Percentiles rank a stretch among this genome's conserved stretches.
phyloP scores from a whole-genome alignment of 1,140 invertebrate species.

The Oryzaephilus surinamensis region DNA sequence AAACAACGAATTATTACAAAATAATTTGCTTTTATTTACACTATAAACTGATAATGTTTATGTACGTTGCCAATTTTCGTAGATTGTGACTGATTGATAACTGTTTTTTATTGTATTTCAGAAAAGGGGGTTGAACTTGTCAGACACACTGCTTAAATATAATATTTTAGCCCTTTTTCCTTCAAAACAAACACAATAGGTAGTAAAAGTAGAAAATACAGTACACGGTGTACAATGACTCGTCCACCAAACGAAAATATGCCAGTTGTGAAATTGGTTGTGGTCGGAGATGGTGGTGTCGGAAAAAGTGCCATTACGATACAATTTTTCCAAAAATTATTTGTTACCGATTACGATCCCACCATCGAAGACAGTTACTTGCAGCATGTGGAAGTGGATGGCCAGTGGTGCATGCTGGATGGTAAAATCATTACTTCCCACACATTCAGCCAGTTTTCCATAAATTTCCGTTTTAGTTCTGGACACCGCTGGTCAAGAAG shows the following conservation, averaged over 20 bases:
- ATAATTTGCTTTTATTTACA: no score
- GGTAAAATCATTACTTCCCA: constrained; percentile 45
- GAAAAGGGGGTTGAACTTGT: no score
- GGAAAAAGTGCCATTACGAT: constrained; percentile 88
- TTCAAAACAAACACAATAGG: no score
- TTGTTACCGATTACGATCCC: constrained; percentile 83
- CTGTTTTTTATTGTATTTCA: no score
- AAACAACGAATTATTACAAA: no score
- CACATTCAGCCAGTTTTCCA: background rate
- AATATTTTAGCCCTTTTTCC: no score
- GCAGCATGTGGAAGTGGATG: constrained; percentile 86
- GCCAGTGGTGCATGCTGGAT: constrained; percentile 83
- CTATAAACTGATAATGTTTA: no score
- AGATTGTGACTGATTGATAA: no score
- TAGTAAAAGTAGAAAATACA: constrained; percentile 4
- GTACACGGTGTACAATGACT: constrained; percentile 31
- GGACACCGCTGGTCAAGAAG: constrained; percentile 88
- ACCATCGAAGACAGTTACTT: constrained; percentile 87
- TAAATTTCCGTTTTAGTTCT: constrained; percentile 50
- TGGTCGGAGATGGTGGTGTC: constrained; percentile 82
- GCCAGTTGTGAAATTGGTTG: constrained; percentile 77
- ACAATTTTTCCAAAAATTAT: constrained; percentile 78
- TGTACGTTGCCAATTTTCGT: no score
- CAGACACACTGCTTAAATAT: no score
- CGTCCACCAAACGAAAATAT: constrained; percentile 71